Percentiles rank a stretch among this genome's conserved stretches.
These are phyloP conservation scores for Podocnemis expansa DNA, from an alignment of 2,113 vertebrate species.

Conservation along the genomic window DNA sequence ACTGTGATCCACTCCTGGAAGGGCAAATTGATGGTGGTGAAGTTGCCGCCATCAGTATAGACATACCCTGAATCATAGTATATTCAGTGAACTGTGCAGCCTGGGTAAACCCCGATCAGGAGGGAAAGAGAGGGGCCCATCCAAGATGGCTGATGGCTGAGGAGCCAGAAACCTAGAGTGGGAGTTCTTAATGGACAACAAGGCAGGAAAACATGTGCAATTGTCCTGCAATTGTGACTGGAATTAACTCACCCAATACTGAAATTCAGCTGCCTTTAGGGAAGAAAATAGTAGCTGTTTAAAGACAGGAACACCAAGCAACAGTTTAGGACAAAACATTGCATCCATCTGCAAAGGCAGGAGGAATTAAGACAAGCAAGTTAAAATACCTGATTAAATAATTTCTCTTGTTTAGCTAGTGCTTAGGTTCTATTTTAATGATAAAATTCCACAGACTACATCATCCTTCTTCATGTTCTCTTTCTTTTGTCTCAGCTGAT, in stretches of 20 bases:
- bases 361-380: neutral
- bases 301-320: neutral
- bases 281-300: neutral
- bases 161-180: neutral
- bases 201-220: neutral
- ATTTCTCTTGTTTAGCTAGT: neutral
- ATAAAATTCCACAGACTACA: neutral
- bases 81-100: too few species aligned
- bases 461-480: rapidly evolving
- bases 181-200: neutral
- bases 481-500: neutral
- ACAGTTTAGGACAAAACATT: neutral
- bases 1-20: too few species aligned
- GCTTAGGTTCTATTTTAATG: neutral
- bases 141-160: neutral
- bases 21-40: too few species aligned
- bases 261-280: neutral
- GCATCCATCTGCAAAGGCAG: rapidly evolving
- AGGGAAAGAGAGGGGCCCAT: too few species aligned
- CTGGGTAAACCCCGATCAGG: too few species aligned
- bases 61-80: too few species aligned
- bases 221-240: neutral
- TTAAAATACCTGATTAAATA: neutral
- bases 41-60: too few species aligned
- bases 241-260: neutral